Percentiles rank a stretch among this genome's conserved stretches.
phyloP scores from a whole-genome alignment of 1,140 invertebrate species.

The Chelonus insularis region DNA sequence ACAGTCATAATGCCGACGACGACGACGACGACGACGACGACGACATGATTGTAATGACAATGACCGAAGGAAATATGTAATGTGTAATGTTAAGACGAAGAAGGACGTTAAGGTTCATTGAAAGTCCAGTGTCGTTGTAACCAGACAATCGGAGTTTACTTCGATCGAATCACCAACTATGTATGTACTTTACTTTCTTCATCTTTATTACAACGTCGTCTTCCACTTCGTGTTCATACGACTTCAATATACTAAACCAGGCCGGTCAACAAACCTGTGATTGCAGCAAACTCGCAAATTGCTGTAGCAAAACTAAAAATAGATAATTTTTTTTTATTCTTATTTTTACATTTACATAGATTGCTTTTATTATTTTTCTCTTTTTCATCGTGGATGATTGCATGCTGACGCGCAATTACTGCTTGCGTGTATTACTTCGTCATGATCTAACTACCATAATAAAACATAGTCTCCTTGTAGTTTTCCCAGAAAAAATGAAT shows the following conservation, averaged over 20 bases:
- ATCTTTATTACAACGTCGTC: background rate
- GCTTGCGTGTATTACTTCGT: slow-evolving; percentile 7
- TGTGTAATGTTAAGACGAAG: background rate
- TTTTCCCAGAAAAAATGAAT: slow-evolving; percentile 1
- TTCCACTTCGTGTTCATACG: background rate
- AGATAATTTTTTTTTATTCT: background rate
- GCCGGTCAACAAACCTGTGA: slow-evolving; percentile 19
- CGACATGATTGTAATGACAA: slow-evolving; percentile 17
- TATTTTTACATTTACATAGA: background rate
- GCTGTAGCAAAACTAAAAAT: slow-evolving; percentile 15
- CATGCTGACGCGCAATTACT: slow-evolving; percentile 10
- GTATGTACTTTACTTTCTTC: background rate
- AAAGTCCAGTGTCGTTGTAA: slow-evolving; percentile 9
- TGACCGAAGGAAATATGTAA: slow-evolving; percentile 4
- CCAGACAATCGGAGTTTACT: slow-evolving; percentile 13
- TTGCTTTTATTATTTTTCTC: background rate
- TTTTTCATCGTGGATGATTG: background rate
- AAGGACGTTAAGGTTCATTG: slow-evolving; percentile 12
- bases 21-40: background rate
- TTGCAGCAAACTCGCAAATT: slow-evolving; percentile 7
- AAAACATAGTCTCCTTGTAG: slow-evolving; percentile 1
- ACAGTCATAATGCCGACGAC: background rate
- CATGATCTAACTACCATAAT: slow-evolving; percentile 7
- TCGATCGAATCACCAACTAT: slow-evolving; percentile 8
- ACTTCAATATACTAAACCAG: background rate